A percentile compares a stretch with the other conserved stretches of the same genome.
These are phyloP conservation scores for Emydoidea blandingii DNA, from an alignment of 2,797 vertebrate genomes.

Conservation along the genomic window DNA sequence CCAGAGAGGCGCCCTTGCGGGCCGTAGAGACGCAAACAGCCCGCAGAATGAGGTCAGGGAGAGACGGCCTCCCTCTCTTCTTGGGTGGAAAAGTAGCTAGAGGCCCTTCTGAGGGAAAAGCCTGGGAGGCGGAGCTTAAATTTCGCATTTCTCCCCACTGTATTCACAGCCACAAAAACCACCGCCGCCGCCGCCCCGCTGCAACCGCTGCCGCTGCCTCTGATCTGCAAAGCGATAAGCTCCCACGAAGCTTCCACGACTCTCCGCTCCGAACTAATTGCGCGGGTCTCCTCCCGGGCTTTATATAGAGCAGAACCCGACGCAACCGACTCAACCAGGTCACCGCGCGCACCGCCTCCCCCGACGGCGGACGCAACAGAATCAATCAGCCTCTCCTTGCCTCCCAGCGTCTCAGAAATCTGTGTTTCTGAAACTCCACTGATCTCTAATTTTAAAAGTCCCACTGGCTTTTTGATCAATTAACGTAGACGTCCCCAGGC, in stretches of 20 bases:
- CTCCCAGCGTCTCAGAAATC: not conserved
- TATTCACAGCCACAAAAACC: not conserved
- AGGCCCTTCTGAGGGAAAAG: rapidly evolving
- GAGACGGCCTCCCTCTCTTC: not conserved
- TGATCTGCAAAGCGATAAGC: rapidly evolving
- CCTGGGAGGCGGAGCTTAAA: rapidly evolving
- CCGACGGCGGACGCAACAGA: not conserved
- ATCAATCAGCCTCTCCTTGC: not conserved
- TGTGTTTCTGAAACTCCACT: not conserved
- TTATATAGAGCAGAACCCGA: not conserved
- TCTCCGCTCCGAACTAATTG: not conserved
- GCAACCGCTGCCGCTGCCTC: too few species aligned
- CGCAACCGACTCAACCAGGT: not conserved
- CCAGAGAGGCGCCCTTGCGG: not conserved
- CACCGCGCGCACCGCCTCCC: not conserved
- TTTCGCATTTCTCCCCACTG: not conserved
- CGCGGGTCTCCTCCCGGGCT: rapidly evolving
- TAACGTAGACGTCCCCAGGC: not conserved
- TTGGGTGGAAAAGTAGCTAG: not conserved
- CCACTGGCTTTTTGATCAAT: not conserved
- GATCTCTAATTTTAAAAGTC: not conserved
- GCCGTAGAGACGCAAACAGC: not conserved
- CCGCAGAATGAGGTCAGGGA: not conserved
- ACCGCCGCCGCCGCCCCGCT: too few species aligned
- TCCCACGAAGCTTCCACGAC: too few species aligned